Evolutionary conservation across 2,888 invertebrate genomes (phyloP), one percentile per base, ranked within the genome.

Genomic region (Ormyrus rosae): DNA sequence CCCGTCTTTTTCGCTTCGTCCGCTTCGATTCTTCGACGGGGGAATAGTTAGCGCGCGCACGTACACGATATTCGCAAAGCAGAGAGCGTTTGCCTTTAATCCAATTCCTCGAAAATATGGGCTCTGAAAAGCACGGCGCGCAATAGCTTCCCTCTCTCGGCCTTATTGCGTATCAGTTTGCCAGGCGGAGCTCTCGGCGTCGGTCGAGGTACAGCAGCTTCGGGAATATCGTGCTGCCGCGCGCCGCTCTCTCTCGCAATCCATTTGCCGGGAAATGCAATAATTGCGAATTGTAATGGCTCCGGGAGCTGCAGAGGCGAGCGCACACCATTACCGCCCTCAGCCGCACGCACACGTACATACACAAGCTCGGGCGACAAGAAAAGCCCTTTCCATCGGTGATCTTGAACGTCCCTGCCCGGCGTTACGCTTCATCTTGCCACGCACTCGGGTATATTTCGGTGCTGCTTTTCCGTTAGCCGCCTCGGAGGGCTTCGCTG

Each of bases 211-310:
- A 34, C 34, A 4, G 48, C 19, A 53, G 48, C 50, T 60, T 70
- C 48, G 71, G 61, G 34, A 61, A 61, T 65, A 75, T 76, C 71
- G 60, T 45, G 51, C 34, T 5, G 9, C 19, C 11, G 67, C 72
- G 77, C 51, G 74, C 69, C 19, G n/a, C 48, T 55, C 48, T 8
- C 6, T 63, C 34, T 13, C 13, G 77, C 86, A 85, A 87, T 87
- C 86, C 85, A 88, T 89, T 90, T 88, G 86, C 86, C 85, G 85
- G 85, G 86, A 88, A 88, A 89, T 86, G 88, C 89, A 87, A 87
- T 90, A 89, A 90, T 89, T 89, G 89, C 87, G 87, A 89, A 90
- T 89, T 86, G 89, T 89, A 89, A 89, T 87, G 86, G 88, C 67
- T 55, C 83, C 34, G 34, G 63, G 83, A 83, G 84, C 84, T 86